Base-by-base conservation (phyloP, 2,888 invertebrate species). In the Andrena flavipes region DNA sequence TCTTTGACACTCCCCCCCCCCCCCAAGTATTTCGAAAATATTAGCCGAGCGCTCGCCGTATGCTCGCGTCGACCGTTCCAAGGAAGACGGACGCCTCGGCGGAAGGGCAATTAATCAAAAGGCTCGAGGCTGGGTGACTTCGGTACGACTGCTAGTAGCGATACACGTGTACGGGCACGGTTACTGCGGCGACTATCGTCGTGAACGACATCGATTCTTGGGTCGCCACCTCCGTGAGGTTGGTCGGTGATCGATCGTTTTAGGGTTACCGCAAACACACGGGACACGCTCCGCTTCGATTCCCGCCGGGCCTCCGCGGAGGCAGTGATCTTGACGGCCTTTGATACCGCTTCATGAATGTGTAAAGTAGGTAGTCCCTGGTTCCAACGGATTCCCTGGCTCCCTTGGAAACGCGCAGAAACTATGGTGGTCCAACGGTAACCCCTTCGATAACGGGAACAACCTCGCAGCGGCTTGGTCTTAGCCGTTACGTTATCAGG, bases 271-370 rank as follows among this genome's bases (percentile, higher is more conserved):
- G 92, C 91, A 92, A 93, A 92, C 93, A 92, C 91, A 91, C 89
- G 90, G 89, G 90, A 91, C 91, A 92, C 85, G 90, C 82, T 90
- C 88, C 85, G 89, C 86, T 89, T 89, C 86, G 83, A 89, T 89
- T 92, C 92, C 88, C 90, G 82, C 65, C 78, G 73, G 87, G 85
- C 87, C 87, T 75, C 87, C 84, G 84, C 71, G 75, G 84, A 77
- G 86, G 89, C 82, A 88, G 85, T 87, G 90, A 91, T 91, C 91
- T 91, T 91, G 90, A 85, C 88, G 90, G 90, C 89, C 92, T 93
- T 93, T 92, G 93, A 93, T 91, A 91, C 87, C 87, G 81, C 89
- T 91, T 93, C 92, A 92, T 93, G 92, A 93, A 93, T 93, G 91
- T 92, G 92, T 90, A 92, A 92, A 92, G 87, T 90, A 90, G 89